Percentiles rank a stretch among this genome's conserved stretches.
Conservation (phyloP, 2,113 vertebrate genomes). For the Stigmatopora nigra region DNA sequence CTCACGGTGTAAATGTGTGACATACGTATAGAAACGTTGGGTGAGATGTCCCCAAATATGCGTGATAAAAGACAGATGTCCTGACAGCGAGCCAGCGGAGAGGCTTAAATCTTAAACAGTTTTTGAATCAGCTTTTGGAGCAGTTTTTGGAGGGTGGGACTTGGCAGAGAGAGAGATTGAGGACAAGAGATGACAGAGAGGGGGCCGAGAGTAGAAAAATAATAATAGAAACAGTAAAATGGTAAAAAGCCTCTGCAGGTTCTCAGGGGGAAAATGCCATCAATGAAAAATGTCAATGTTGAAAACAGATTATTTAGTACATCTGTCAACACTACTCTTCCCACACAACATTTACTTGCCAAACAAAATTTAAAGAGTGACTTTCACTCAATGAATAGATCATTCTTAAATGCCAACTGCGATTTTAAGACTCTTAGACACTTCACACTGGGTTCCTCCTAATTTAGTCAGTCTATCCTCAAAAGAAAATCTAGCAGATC, state of each 20-base stretch:
- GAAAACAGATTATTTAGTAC: neutral
- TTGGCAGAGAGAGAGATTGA: constrained; percentile 1
- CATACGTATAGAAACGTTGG: constrained; percentile 45
- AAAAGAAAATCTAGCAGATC: neutral
- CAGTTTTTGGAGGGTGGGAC: neutral
- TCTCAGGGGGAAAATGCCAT: neutral
- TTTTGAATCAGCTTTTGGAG: constrained; percentile 9
- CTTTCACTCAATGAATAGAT: neutral
- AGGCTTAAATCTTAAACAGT: constrained; percentile 32
- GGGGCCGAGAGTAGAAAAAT: constrained; percentile 3
- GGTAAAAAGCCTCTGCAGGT: neutral
- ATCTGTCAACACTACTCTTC: neutral
- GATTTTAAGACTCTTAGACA: no score
- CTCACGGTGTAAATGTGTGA: constrained; percentile 10
- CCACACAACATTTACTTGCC: neutral
- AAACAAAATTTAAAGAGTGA: neutral
- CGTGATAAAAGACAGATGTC: constrained; percentile 62
- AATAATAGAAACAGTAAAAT: constrained; percentile 6
- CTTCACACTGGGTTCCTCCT: neutral
- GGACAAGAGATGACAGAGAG: constrained; percentile 1
- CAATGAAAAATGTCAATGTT: neutral
- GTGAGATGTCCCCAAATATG: constrained; percentile 58
- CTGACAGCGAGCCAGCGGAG: constrained; percentile 40
- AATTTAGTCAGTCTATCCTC: neutral
- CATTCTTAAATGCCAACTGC: neutral